Conservation (phyloP, 2,888 invertebrate genomes). For the Palloptera scutellata region DNA sequence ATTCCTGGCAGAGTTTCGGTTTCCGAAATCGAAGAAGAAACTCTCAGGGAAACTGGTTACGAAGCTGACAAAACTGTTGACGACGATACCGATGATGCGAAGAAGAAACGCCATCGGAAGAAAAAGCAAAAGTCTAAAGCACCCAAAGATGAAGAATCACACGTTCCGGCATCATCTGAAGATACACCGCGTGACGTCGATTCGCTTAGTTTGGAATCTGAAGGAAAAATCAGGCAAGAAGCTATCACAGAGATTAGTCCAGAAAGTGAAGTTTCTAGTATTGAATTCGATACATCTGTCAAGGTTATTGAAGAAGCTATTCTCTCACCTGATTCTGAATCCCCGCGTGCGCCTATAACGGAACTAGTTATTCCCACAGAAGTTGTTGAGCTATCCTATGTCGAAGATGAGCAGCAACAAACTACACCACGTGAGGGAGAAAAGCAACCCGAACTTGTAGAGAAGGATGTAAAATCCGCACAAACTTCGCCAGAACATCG, state of each 20-base stretch:
- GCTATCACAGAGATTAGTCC: slow-evolving; percentile 61
- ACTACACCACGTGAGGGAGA: slow-evolving; percentile 66
- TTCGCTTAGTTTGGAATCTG: slow-evolving; percentile 50
- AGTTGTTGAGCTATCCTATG: slow-evolving; percentile 61
- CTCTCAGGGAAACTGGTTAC: slow-evolving; percentile 71
- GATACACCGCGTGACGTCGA: slow-evolving; percentile 58
- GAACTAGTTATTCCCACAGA: slow-evolving; percentile 65
- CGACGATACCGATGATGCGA: slow-evolving; percentile 52
- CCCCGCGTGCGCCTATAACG: slow-evolving; percentile 68
- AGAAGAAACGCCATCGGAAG: slow-evolving; percentile 66
- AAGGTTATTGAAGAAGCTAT: slow-evolving; percentile 74
- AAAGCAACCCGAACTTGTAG: slow-evolving; percentile 39
- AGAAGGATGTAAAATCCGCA: slow-evolving; percentile 61
- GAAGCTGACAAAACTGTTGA: slow-evolving; percentile 73
- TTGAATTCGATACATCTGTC: slow-evolving; percentile 68
- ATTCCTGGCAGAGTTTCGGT: slow-evolving; percentile 28
- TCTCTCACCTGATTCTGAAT: slow-evolving; percentile 68
- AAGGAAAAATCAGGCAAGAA: slow-evolving; percentile 52
- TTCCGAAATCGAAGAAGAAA: slow-evolving; percentile 54
- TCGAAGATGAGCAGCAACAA: slow-evolving; percentile 67
- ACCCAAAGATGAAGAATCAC: slow-evolving; percentile 65
- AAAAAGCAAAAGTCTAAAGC: slow-evolving; percentile 67
- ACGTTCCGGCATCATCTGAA: slow-evolving; percentile 66
- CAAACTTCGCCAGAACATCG: slow-evolving; percentile 64
- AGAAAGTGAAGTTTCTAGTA: slow-evolving; percentile 64